These are phyloP conservation scores for Coptodon bakossiorum DNA, from an alignment of 2,113 vertebrate genomes.

Conservation along the genomic window DNA sequence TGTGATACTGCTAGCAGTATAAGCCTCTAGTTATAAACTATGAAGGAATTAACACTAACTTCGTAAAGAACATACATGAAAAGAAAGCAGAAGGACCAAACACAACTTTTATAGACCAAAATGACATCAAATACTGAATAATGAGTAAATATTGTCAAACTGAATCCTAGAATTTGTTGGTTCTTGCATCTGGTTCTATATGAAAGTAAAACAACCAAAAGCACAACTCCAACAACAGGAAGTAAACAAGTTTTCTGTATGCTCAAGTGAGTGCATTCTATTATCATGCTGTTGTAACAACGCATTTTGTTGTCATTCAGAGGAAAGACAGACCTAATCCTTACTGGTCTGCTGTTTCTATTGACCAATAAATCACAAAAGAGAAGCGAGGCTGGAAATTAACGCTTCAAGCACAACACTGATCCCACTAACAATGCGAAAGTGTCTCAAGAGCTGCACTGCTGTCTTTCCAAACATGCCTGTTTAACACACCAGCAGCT, in stretches of 20 bases:
- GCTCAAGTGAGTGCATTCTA: background rate
- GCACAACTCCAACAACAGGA: background rate
- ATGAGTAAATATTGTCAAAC: background rate
- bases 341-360: background rate
- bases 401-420: background rate
- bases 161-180: background rate
- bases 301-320: background rate
- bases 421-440: constrained; percentile 17
- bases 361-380: constrained; percentile 19
- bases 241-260: background rate
- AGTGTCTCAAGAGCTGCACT: constrained; percentile 24
- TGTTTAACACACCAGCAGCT: constrained; percentile 39
- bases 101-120: background rate
- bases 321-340: background rate
- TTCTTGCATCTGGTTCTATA: background rate
- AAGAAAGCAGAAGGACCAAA: background rate
- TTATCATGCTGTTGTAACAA: background rate
- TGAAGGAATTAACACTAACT: background rate
- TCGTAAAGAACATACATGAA: background rate
- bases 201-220: background rate
- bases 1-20: background rate
- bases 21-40: background rate
- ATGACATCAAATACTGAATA: background rate
- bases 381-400: background rate
- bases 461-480: constrained; percentile 40